Evolutionary conservation across 2,797 vertebrate species (phyloP).

Genomic region (Pelodytes ibericus): DNA sequence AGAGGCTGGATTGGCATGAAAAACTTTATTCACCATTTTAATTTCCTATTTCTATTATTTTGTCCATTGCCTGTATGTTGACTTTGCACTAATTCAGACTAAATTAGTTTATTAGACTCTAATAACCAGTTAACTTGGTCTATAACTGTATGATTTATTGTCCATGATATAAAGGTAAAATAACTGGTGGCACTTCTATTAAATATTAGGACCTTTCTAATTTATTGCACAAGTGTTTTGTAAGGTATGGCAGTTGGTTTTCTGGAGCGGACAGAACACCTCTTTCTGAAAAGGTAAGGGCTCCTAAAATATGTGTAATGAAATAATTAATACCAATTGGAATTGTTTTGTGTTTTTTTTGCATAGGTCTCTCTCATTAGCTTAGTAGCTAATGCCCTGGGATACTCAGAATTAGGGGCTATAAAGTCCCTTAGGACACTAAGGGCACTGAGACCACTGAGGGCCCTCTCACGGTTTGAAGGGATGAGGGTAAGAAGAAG

Average conservation of each 20-base stretch:
- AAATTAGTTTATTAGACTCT: too few relatives aligned
- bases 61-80: too few relatives aligned
- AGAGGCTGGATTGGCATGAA: too few relatives aligned
- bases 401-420: conserved; percentile 69
- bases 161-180: too few relatives aligned
- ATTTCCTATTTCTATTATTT: too few relatives aligned
- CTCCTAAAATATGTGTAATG: not conserved
- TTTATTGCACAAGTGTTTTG: too few relatives aligned
- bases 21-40: too few relatives aligned
- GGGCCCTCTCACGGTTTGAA: conserved; percentile 96
- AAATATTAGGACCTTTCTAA: too few relatives aligned
- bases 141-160: too few relatives aligned
- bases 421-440: conserved; percentile 95
- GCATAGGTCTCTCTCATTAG: conserved; percentile 51
- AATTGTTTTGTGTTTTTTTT: conserved; percentile 46
- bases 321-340: conserved; percentile 20
- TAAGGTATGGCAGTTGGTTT: conserved; percentile 20
- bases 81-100: too few relatives aligned
- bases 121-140: too few relatives aligned
- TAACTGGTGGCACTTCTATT: too few relatives aligned
- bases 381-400: conserved; percentile 54
- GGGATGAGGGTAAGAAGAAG: conserved; percentile 94
- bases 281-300: not conserved
- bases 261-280: not conserved
- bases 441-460: conserved; percentile 91